phyloP scores from a whole-genome alignment of 2,113 vertebrate species.

The Vulpes lagopus region DNA sequence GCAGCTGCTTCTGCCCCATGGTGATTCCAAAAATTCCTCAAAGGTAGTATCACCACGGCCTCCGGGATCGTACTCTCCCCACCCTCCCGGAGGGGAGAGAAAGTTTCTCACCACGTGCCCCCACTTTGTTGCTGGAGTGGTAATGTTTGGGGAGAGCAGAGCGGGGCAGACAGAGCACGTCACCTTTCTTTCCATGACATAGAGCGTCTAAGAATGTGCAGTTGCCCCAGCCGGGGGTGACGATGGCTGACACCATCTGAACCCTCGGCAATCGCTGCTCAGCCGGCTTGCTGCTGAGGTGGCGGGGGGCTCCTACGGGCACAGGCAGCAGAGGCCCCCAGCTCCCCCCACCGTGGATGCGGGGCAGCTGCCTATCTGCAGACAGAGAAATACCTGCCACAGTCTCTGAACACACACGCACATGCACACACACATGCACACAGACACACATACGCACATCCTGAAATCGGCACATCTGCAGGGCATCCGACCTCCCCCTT shows the following conservation, averaged over 20 bases:
- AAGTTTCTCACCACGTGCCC: not conserved
- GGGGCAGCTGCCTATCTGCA: not conserved
- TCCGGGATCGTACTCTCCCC: not conserved
- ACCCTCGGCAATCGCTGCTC: not conserved
- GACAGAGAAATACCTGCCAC: not conserved
- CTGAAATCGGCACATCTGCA: not conserved
- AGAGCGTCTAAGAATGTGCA: slow-evolving; percentile 70
- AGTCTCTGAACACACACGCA: not conserved
- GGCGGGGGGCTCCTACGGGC: not conserved
- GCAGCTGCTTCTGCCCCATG: not conserved
- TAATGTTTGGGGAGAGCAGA: slow-evolving; percentile 27
- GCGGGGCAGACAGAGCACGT: slow-evolving; percentile 52
- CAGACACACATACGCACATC: not conserved
- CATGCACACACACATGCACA: not conserved
- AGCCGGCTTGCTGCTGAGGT: not conserved
- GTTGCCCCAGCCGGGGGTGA: slow-evolving; percentile 54
- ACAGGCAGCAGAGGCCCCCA: not conserved
- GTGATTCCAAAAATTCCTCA: slow-evolving; percentile 49
- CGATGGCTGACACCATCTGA: not conserved
- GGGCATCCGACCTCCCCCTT: not conserved
- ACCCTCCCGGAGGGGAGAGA: not conserved
- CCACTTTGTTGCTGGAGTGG: slow-evolving; percentile 2
- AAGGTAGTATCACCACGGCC: not conserved
- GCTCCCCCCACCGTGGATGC: not conserved
- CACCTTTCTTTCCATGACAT: slow-evolving; percentile 77